These are phyloP conservation scores for Thomomys bottae DNA, from an alignment of 2,113 vertebrate genomes.

Conservation along the genomic window DNA sequence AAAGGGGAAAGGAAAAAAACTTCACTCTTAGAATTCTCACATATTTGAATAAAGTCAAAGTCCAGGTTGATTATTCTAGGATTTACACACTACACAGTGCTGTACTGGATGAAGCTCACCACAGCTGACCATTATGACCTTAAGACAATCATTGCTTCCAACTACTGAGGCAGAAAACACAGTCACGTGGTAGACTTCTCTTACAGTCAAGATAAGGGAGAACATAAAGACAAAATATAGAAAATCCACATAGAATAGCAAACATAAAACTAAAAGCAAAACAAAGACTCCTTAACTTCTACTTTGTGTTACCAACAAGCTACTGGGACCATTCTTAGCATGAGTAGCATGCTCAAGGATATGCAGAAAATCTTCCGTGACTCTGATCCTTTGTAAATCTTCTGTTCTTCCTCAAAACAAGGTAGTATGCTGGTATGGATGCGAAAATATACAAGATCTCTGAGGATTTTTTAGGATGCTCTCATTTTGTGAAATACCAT, in stretches of 20 bases:
- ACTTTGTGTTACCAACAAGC: background rate
- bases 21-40: background rate
- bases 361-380: background rate
- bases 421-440: background rate
- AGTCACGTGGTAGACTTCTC: slow-evolving; percentile 55
- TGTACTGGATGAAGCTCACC: background rate
- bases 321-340: background rate
- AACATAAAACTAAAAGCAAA: slow-evolving; percentile 48
- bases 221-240: slow-evolving; percentile 36
- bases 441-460: background rate
- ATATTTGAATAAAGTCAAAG: background rate
- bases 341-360: background rate
- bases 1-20: too few species aligned
- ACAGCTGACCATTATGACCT: background rate
- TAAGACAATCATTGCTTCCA: slow-evolving; percentile 49
- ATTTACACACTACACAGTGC: background rate
- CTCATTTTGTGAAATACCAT: slow-evolving; percentile 29
- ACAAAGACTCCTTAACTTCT: slow-evolving; percentile 22
- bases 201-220: background rate
- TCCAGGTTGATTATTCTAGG: background rate
- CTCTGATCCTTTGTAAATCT: background rate
- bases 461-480: background rate
- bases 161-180: slow-evolving; percentile 41
- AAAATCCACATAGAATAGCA: slow-evolving; percentile 70
- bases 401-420: background rate